phyloP scores from a whole-genome alignment of 2,888 invertebrate species.

The Autographa gamma region DNA sequence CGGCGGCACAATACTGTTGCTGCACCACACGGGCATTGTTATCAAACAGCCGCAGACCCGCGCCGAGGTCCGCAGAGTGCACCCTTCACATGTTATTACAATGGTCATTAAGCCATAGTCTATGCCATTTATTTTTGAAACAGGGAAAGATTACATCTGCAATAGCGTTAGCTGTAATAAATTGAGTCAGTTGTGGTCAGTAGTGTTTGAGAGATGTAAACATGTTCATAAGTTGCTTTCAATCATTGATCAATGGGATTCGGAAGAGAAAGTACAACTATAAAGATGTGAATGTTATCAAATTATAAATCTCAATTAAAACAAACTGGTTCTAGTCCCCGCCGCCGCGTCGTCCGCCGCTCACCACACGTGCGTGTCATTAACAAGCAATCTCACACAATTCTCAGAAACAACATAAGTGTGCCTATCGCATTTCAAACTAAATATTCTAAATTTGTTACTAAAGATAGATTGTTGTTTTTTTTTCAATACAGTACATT shows the following conservation, averaged over 20 bases:
- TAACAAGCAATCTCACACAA: not conserved
- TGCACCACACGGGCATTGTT: not conserved
- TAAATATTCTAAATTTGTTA: too few relatives aligned
- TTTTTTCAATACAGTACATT: too few relatives aligned
- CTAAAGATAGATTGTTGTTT: too few relatives aligned
- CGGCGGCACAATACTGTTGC: not conserved
- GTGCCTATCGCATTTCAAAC: not conserved
- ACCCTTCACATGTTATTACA: not conserved
- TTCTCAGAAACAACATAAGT: not conserved
- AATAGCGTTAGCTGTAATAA: too few relatives aligned
- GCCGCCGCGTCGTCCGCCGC: not conserved
- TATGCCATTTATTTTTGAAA: too few relatives aligned
- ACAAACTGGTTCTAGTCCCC: not conserved
- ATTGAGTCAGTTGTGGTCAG: too few relatives aligned
- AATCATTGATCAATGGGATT: not conserved
- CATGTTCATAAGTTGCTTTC: not conserved
- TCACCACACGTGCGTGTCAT: not conserved
- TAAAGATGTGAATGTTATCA: not conserved
- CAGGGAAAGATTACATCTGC: too few relatives aligned
- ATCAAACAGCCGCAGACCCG: not conserved
- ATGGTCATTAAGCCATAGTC: too few relatives aligned
- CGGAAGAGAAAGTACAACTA: not conserved
- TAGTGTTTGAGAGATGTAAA: not conserved
- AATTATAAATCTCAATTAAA: not conserved
- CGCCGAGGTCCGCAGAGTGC: not conserved